Evolutionary conservation across 2,113 vertebrate genomes (phyloP).

Genomic region (Naja naja): DNA sequence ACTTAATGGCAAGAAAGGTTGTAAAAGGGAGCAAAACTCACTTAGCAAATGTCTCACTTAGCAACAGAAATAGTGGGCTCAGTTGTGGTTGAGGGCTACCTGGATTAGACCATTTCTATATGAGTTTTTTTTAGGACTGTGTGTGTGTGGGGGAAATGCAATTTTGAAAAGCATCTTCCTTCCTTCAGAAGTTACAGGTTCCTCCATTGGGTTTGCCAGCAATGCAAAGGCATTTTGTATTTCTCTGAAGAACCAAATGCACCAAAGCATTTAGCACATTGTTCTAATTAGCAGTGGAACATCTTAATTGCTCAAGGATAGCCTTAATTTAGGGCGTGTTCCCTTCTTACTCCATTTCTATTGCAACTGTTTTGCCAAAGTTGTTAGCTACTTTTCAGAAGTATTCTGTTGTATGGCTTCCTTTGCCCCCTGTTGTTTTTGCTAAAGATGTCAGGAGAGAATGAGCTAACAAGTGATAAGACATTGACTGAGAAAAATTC

Average conservation of each 20-base stretch:
- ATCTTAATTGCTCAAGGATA: not conserved
- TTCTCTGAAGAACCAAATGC: not conserved
- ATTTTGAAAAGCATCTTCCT: no score
- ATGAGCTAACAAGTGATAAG: not conserved
- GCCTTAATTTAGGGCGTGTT: not conserved
- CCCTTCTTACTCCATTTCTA: no score
- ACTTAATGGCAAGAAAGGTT: not conserved
- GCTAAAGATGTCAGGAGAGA: not conserved
- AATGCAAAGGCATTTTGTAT: no score
- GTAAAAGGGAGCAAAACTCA: not conserved
- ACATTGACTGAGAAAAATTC: not conserved
- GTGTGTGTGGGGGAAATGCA: no score
- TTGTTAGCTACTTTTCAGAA: not conserved
- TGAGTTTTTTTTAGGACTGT: not conserved
- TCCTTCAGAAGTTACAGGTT: not conserved
- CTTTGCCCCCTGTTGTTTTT: not conserved
- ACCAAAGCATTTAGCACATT: not conserved
- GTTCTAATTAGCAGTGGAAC: not conserved
- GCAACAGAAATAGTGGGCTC: not conserved
- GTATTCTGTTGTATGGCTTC: not conserved
- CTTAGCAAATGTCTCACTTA: not conserved
- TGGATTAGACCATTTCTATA: not conserved
- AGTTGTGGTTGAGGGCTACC: not conserved
- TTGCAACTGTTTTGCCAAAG: no score
- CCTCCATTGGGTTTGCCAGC: not conserved